Conservation (phyloP, 2,797 vertebrate genomes). For the Neopelma chrysocephalum region DNA sequence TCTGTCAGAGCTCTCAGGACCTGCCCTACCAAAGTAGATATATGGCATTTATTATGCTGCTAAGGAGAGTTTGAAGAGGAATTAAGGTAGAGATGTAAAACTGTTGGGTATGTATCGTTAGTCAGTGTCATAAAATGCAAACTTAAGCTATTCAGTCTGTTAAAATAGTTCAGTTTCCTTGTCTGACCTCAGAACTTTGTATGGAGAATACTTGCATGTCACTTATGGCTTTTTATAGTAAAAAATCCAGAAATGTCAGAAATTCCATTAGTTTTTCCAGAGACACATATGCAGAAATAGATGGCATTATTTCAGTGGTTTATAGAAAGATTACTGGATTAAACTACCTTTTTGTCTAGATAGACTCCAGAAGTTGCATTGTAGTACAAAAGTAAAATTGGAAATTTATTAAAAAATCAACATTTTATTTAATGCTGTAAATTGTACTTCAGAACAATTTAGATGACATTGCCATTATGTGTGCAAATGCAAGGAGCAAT, state of each 20-base stretch:
- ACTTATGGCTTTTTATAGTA: neutral
- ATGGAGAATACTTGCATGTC: neutral
- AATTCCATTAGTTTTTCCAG: constrained; percentile 45
- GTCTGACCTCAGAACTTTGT: constrained; percentile 45
- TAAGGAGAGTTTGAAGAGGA: constrained; percentile 8
- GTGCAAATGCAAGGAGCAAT: neutral
- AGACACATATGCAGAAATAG: neutral
- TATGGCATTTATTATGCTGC: neutral
- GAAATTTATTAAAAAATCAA: neutral
- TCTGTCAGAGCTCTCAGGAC: neutral
- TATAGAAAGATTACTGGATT: constrained; percentile 16
- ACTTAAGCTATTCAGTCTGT: constrained; percentile 14
- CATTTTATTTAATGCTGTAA: constrained; percentile 18
- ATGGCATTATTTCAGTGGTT: constrained; percentile 30
- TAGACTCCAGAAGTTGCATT: neutral
- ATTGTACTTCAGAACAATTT: neutral
- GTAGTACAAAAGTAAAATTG: neutral
- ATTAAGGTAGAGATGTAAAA: constrained; percentile 19
- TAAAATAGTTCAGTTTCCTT: constrained; percentile 44
- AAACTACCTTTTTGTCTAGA: constrained; percentile 29
- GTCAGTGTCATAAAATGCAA: constrained; percentile 22
- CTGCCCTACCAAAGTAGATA: neutral
- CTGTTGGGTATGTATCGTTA: neutral
- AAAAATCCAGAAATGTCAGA: constrained; percentile 30
- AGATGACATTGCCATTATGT: neutral